These are phyloP conservation scores for Acronicta alni DNA, from an alignment of 2,888 invertebrate genomes.

Conservation along the genomic window DNA sequence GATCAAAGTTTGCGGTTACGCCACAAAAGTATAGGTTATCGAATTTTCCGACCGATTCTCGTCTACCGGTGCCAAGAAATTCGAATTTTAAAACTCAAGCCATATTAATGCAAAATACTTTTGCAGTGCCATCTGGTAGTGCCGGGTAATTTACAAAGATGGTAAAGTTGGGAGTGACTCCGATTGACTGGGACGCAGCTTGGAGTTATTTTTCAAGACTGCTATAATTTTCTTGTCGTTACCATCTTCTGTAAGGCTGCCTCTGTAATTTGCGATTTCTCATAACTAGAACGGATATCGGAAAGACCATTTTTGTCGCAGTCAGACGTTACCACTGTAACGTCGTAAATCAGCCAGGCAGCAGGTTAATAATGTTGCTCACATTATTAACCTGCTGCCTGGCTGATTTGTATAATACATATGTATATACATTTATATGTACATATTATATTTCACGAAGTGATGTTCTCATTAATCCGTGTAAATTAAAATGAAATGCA, in stretches of 20 bases:
- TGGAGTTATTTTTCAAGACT: constrained; percentile 27
- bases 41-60: constrained; percentile 47
- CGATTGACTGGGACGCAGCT: constrained; percentile 25
- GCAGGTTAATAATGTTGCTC: too few species aligned
- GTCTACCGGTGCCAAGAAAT: constrained; percentile 52
- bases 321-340: too few species aligned
- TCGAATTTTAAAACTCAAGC: constrained; percentile 54
- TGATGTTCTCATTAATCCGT: too few species aligned
- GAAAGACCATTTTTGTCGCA: too few species aligned
- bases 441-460: too few species aligned
- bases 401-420: too few species aligned
- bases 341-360: too few species aligned
- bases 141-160: constrained; percentile 49
- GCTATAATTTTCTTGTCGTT: background rate
- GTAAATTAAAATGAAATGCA: too few species aligned
- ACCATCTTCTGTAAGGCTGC: background rate
- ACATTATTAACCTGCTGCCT: too few species aligned
- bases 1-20: constrained; percentile 47
- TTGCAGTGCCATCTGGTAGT: constrained; percentile 44
- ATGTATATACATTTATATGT: too few species aligned
- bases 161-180: constrained; percentile 35
- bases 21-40: constrained; percentile 52
- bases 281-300: background rate
- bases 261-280: background rate
- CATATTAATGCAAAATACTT: constrained; percentile 61